Base-by-base conservation (phyloP, 1,140 invertebrate species). In the Dolichoris vasculosae region DNA sequence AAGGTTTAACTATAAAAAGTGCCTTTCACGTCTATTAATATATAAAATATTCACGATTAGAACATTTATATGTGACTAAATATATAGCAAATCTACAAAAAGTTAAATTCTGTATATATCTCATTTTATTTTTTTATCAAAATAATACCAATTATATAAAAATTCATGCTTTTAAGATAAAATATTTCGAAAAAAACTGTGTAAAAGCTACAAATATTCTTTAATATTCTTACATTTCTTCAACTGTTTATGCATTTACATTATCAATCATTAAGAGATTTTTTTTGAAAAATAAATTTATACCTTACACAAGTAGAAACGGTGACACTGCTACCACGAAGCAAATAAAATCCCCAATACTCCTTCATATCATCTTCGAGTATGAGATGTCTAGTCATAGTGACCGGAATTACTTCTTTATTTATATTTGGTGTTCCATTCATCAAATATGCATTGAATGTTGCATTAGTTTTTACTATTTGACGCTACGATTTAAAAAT, bases 291-390 rank as follows among this genome's bases (percentile, higher is more conserved):
- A 38, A 32, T 0, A 69, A 85, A 78, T 71, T 51, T 87, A 84
- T 92, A 96, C 96, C 96, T 95, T 13, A 95, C 95, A 92, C 96
- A 97, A 83, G 96, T 94, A 2, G 96, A 96, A 2, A 97, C 95
- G 1, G 95, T 96, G 8, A 97, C 96, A 11, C 94, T 94, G 20
- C 96, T 97, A 4, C 96, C 96, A 88, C 95, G 94, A 2, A 97
- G 92, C n/a, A 97, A 91, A 90, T 97, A 97, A 90, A 97, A 97
- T 15, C 96, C 96, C 96, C 96, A 97, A 89, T 97, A 97, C 90
- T 97, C 96, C 90, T 97, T 97, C 93, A 96, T 96, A 88, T 97
- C 96, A 88, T 97, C 96, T 82, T 96, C 95, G n/a, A 97, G 90
- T 23, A 94, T 92, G 78, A 97, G 89, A 85, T 96, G 93, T 75